Base-by-base conservation (phyloP, 2,888 invertebrate genomes). In the Sinelater perroti region DNA sequence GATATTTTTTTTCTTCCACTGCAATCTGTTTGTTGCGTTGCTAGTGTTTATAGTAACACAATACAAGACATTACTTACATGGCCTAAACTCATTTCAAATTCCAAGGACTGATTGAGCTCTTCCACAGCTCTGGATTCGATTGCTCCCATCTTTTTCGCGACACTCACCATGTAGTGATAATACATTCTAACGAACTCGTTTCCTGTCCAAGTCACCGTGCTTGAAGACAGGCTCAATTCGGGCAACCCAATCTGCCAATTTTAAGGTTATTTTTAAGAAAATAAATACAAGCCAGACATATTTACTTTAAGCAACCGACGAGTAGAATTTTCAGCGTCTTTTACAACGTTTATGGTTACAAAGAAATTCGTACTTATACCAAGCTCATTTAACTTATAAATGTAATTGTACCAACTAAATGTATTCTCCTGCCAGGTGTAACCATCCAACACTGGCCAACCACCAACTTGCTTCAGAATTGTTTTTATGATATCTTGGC, bases 361-460 rank as follows among this genome's bases (percentile, higher is more conserved):
- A 63, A 78, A 75, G 51, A 70, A 67, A 53, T 74, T 69, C 56
- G 71, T 72, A 61, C 72, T 70, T 52, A 75, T 63, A 21, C 78
- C 78, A 47, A 70, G 59, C 47, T 64, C 62, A 35, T 74, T 66
- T 42, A 78, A 69, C 56, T 70, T 71, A 45, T 69, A 65, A 11
- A 73, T 65, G 16, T 72, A 69, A 17, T 67, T 64, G 47, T 67
- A 69, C 76, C 76, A 78, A 60, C 72, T 69, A 64, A 75, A 77
- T 18, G 64, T 79, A 53, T 63, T 62, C 33, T 72, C 70, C 40
- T 76, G 70, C 82, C 82, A 82, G 36, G 72, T 68, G 54, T 74
- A 69, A n/a, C 78, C 78, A 54, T 78, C 78, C 8, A 82, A 67
- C 7, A 80, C 78, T 4, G 86, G 85, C 85, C 85, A 86, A 1